Percentiles rank a stretch among this genome's conserved stretches.
Conservation (phyloP, 2,888 invertebrate species). For the Ormyrus pomaceus region DNA sequence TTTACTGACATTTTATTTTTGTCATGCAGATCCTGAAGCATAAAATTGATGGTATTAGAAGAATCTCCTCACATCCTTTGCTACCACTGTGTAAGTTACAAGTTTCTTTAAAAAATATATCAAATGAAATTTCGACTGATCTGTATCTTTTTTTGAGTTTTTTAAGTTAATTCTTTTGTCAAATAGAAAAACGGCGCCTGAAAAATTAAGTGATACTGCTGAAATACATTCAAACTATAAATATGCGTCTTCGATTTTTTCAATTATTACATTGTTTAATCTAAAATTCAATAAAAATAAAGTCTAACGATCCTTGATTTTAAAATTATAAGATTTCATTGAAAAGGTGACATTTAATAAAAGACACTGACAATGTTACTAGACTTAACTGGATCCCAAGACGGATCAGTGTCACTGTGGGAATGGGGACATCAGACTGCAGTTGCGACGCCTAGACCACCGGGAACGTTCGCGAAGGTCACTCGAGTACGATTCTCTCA, state of each 20-base stretch:
- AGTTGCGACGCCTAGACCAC: constrained; percentile 92
- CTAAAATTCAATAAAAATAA: too few relatives aligned
- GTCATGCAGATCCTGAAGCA: constrained; percentile 90
- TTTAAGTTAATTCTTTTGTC: too few relatives aligned
- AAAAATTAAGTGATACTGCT: too few relatives aligned
- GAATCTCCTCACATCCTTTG: constrained; percentile 96
- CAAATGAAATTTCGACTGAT: too few relatives aligned
- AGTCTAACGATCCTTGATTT: too few relatives aligned
- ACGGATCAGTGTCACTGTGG: constrained; percentile 97
- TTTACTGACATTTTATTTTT: constrained; percentile 62
- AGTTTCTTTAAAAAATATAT: constrained; percentile 2
- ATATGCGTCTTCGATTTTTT: too few relatives aligned
- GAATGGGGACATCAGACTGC: constrained; percentile 98
- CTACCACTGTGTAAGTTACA: constrained; percentile 93
- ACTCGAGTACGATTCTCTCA: constrained; percentile 96
- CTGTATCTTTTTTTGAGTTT: too few relatives aligned
- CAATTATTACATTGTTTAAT: too few relatives aligned
- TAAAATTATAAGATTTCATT: too few relatives aligned
- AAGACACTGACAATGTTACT: constrained; percentile 46
- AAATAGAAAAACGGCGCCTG: too few relatives aligned
- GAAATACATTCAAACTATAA: too few relatives aligned
- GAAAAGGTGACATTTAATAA: background rate
- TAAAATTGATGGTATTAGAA: constrained; percentile 94
- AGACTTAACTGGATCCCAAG: constrained; percentile 96
- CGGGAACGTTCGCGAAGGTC: constrained; percentile 96